phyloP scores from a whole-genome alignment of 2,797 vertebrate genomes.

The Petrocephalus schoutedeni region DNA sequence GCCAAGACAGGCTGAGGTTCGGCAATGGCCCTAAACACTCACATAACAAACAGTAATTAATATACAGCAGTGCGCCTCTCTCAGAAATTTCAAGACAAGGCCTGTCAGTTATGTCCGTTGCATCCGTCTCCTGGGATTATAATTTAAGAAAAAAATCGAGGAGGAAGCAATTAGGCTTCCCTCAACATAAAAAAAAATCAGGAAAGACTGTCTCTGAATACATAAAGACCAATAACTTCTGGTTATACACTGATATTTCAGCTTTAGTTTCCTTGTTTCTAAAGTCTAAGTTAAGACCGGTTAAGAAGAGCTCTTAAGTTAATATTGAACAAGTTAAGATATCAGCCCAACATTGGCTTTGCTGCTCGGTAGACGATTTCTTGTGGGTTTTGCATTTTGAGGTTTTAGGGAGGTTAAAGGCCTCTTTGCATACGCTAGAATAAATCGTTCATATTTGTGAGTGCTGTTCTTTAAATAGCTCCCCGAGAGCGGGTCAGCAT shows the following conservation, averaged over 20 bases:
- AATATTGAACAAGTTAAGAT: not conserved
- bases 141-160: slow-evolving; percentile 16
- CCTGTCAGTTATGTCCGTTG: slow-evolving; percentile 11
- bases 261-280: not conserved
- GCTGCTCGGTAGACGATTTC: not conserved
- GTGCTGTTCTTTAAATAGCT: slow-evolving; percentile 53
- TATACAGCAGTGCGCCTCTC: slow-evolving; percentile 30
- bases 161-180: not conserved
- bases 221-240: not conserved
- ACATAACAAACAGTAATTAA: slow-evolving; percentile 43
- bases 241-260: not conserved
- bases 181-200: not conserved
- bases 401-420: slow-evolving; percentile 58
- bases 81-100: slow-evolving; percentile 4
- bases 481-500: slow-evolving; percentile 33
- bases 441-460: slow-evolving; percentile 60
- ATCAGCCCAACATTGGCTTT: not conserved
- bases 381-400: slow-evolving; percentile 15
- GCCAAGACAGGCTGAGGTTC: slow-evolving; percentile 43
- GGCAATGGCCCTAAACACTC: slow-evolving; percentile 45
- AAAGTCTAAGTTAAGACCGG: not conserved
- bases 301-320: not conserved
- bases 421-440: slow-evolving; percentile 54
- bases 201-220: not conserved
- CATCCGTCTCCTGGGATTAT: not conserved